Conservation (phyloP, 1,140 invertebrate genomes). For the Tetragnatha versicolor region DNA sequence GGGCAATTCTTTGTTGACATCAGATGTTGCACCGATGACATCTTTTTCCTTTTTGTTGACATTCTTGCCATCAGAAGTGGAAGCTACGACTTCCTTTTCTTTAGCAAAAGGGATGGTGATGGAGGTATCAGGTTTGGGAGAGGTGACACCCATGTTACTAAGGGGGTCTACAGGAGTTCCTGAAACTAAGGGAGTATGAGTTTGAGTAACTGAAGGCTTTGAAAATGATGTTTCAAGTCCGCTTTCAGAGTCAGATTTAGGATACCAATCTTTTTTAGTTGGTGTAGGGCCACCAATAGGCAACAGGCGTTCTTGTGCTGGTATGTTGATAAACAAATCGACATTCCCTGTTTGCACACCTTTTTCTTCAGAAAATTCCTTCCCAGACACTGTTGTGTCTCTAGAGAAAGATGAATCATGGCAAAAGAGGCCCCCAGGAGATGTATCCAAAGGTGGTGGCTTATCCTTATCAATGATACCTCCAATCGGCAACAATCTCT, state of each 20-base stretch:
- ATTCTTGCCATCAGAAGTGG: no score
- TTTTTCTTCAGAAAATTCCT: constrained; percentile 49
- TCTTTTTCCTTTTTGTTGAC: no score
- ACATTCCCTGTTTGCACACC: constrained; percentile 49
- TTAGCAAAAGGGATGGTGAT: no score
- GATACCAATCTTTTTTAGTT: constrained; percentile 45
- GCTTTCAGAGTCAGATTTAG: constrained; percentile 1
- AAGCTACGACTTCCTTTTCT: no score
- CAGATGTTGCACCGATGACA: no score
- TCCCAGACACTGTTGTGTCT: not conserved
- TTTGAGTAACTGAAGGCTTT: no score
- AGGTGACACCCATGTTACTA: no score
- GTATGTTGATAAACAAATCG: constrained; percentile 39
- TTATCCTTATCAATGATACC: constrained; percentile 67
- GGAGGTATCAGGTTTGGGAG: no score
- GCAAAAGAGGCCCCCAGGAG: no score
- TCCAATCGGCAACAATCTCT: constrained; percentile 77
- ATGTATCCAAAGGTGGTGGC: constrained; percentile 26
- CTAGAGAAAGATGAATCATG: not conserved
- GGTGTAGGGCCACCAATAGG: constrained; percentile 50
- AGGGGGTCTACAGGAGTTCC: no score
- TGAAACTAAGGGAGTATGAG: no score
- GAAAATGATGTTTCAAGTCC: not conserved
- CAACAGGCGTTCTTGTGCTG: constrained; percentile 56
- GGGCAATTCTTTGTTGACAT: constrained; percentile 17